Base-by-base conservation (phyloP, 2,113 vertebrate genomes). In the Choloepus hoffmanni region DNA sequence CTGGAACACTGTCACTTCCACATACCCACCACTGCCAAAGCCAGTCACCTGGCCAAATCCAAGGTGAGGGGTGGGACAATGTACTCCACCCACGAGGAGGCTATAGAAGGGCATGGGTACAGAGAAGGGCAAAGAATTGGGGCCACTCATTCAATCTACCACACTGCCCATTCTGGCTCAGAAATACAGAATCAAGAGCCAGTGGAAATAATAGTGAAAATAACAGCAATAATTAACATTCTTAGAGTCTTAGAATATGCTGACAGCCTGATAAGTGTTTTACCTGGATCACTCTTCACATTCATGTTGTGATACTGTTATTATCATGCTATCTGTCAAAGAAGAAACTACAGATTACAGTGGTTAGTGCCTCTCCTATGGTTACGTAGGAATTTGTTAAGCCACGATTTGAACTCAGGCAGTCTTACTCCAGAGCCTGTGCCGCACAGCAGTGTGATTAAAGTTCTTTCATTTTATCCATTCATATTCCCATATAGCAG, bases 371-470 rank as follows among this genome's bases (percentile, higher is more conserved):
- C 33, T 94, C 24, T 74, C 33, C 26, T 23, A 0, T n/a, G 33
- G 18, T 50, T 50, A 50, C 48, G 48, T n/a, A 73, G 36, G 18
- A 90, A 83, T 58, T 23, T 33, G 76, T 68, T 36, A 13, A 28
- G 18, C 13, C 33, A 5, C 53, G 23, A n/a, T 58, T 72, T 21
- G 30, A 94, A 86, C 45, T 21, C 5, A 43, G 62, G 24, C n/a
- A n/a, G 30, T 28, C 43, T 23, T 21, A 83, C 58, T 65, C 36
- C 19, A 77, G 60, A 81, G 4, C 9, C 45, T 40, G 21, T 6
- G 7, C 36, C 68, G 0, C 1, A 2, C 15, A 19, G 10, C 19
- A 21, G 19, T 67, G 50, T 18, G 5, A 4, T 1, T 4, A 62
- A 40, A 28, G 0, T 23, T 63, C 65, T 90, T 43, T 65, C 4